Evolutionary conservation across 2,113 vertebrate genomes (phyloP).

Genomic region (Epinephelus lanceolatus): DNA sequence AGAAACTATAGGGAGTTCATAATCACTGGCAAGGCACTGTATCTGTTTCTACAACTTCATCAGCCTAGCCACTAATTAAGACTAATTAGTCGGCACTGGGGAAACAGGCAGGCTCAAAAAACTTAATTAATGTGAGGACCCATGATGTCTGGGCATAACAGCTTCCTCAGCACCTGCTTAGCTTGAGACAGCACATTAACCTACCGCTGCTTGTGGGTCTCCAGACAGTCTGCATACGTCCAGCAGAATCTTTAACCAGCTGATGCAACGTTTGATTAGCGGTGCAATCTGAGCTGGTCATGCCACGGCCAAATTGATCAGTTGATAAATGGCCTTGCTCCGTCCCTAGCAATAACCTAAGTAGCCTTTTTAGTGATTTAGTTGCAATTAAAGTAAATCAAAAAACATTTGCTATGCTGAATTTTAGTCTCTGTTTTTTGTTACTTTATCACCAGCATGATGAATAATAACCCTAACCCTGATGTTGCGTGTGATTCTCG

Average conservation of each 20-base stretch:
- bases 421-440: neutral
- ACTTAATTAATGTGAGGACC: conserved; percentile 79
- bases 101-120: conserved; percentile 72
- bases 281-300: neutral
- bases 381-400: neutral
- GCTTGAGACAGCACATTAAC: conserved; percentile 72
- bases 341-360: conserved; percentile 9
- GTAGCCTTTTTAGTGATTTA: conserved; percentile 5
- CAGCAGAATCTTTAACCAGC: conserved; percentile 59
- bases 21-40: conserved; percentile 33
- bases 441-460: neutral
- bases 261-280: conserved; percentile 47
- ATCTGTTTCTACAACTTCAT: conserved; percentile 74
- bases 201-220: conserved; percentile 50
- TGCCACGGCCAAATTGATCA: conserved; percentile 28
- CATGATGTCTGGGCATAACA: conserved; percentile 66
- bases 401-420: neutral
- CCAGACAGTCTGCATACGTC: conserved; percentile 49
- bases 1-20: conserved; percentile 36
- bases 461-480: conserved; percentile 1
- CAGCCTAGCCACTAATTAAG: conserved; percentile 75
- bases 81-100: conserved; percentile 77
- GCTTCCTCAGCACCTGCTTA: conserved; percentile 72
- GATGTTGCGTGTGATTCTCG: neutral
- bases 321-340: conserved; percentile 33